These are phyloP conservation scores for Meganola albula DNA, from an alignment of 2,888 invertebrate species.

Conservation along the genomic window DNA sequence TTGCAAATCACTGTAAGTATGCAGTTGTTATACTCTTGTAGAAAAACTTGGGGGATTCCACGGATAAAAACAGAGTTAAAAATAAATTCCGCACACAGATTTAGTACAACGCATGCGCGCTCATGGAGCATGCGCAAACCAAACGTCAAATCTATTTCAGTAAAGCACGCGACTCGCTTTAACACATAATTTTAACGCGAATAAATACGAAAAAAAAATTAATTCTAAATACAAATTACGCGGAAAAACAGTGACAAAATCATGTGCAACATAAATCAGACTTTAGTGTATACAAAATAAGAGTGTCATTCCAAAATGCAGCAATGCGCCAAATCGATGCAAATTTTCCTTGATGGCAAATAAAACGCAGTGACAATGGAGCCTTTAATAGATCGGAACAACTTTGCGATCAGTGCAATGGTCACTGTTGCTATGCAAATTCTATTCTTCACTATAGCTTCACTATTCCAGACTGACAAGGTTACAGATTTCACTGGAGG, in stretches of 20 bases:
- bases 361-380: slow-evolving; percentile 76
- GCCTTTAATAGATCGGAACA: slow-evolving; percentile 87
- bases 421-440: slow-evolving; percentile 91
- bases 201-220: slow-evolving; percentile 22
- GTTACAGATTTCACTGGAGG: slow-evolving; percentile 96
- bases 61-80: no score
- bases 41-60: no score
- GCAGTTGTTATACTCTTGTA: no score
- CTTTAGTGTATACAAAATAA: slow-evolving; percentile 14
- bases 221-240: slow-evolving; percentile 10
- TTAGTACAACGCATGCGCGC: slow-evolving; percentile 52
- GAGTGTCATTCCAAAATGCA: slow-evolving; percentile 39
- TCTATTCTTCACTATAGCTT: slow-evolving; percentile 91
- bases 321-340: slow-evolving; percentile 57
- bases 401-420: slow-evolving; percentile 91
- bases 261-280: slow-evolving; percentile 17
- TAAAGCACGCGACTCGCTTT: slow-evolving; percentile 41
- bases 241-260: slow-evolving; percentile 7
- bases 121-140: slow-evolving; percentile 43
- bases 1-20: no score
- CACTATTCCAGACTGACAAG: slow-evolving; percentile 92
- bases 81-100: no score
- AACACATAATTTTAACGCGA: slow-evolving; percentile 19
- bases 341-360: slow-evolving; percentile 46
- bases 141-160: slow-evolving; percentile 72